These are phyloP conservation scores for Plagiodera versicolora DNA, from an alignment of 2,888 invertebrate genomes.

Conservation along the genomic window DNA sequence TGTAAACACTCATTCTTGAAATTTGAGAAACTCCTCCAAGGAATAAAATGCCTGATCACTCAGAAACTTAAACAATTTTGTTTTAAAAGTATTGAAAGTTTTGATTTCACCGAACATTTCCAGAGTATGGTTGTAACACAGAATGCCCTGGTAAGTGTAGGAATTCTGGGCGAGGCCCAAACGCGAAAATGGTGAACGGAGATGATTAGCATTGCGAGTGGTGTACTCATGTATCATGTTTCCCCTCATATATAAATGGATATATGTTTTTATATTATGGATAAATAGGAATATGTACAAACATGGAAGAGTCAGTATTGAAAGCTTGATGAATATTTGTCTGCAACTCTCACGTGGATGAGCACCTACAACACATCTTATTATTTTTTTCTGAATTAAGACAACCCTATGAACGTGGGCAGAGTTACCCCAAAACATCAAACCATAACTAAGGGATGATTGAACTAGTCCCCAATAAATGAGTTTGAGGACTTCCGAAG, in stretches of 20 bases:
- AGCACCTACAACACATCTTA: background rate
- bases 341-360: background rate
- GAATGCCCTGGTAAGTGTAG: background rate
- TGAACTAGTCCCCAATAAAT: background rate
- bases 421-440: too few species aligned
- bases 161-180: too few species aligned
- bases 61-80: background rate
- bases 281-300: background rate
- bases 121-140: background rate
- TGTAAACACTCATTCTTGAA: background rate
- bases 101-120: background rate
- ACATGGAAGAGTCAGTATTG: background rate
- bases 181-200: background rate
- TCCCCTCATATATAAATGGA: background rate
- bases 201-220: background rate
- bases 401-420: background rate
- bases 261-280: background rate
- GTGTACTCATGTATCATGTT: background rate
- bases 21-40: background rate
- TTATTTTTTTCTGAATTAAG: background rate
- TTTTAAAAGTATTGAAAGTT: background rate
- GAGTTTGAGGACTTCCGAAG: background rate
- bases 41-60: constrained; percentile 2
- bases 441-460: too few species aligned
- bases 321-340: background rate